These are phyloP conservation scores for Pseudocheirus occidentalis DNA, from an alignment of 2,797 vertebrate genomes.

Conservation along the genomic window DNA sequence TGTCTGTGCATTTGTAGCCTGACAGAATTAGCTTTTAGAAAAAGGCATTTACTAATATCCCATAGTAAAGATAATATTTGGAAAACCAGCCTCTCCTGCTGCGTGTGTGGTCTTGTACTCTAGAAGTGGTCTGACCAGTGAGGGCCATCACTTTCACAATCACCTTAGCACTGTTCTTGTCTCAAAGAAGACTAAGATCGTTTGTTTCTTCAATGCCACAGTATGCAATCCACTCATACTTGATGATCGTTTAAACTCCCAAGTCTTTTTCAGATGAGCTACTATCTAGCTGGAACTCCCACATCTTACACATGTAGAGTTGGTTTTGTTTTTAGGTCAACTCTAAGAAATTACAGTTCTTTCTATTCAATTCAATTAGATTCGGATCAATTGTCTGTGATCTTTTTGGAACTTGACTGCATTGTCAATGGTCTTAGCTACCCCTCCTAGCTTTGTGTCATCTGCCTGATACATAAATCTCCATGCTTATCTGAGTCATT, in stretches of 20 bases:
- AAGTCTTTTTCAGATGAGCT: not conserved
- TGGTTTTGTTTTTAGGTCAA: not conserved
- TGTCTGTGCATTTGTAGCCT: not conserved
- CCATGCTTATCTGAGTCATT: not conserved
- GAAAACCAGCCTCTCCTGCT: not conserved
- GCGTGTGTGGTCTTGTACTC: too few relatives aligned
- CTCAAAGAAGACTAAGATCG: not conserved
- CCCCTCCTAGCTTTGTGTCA: not conserved
- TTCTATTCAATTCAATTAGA: not conserved
- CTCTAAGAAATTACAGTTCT: not conserved
- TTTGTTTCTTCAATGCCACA: not conserved
- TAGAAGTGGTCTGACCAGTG: not conserved
- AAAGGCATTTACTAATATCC: not conserved
- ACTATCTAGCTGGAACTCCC: not conserved
- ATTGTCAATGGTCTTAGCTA: not conserved
- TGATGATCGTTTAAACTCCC: not conserved
- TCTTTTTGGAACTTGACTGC: not conserved
- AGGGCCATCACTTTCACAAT: not conserved
- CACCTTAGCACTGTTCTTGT: not conserved
- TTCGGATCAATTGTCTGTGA: not conserved
- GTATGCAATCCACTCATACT: not conserved
- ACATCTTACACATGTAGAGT: not conserved
- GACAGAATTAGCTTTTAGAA: not conserved
- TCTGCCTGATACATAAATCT: not conserved
- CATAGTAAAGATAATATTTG: not conserved